A percentile compares a stretch with the other conserved stretches of the same genome.
Evolutionary conservation across 2,797 vertebrate species (phyloP).

Genomic region (Falco berigora): DNA sequence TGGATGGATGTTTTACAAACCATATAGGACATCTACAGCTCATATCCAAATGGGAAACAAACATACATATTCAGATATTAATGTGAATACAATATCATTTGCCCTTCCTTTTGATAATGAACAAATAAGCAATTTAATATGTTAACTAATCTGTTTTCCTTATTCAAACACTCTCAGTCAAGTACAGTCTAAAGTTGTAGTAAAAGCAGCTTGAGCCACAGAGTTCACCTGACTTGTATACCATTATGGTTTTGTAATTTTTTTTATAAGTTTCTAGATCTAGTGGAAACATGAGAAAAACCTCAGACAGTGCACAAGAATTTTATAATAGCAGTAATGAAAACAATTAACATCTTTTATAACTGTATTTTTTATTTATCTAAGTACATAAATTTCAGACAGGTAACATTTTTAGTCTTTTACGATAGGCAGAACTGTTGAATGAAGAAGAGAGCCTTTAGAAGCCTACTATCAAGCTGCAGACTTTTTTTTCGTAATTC

Average conservation of each 20-base stretch:
- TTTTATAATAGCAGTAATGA: not conserved
- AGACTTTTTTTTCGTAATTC: not conserved
- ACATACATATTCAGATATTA: not conserved
- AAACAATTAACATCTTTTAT: not conserved
- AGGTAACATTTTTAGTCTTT: not conserved
- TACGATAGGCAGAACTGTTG: not conserved
- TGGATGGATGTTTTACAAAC: not conserved
- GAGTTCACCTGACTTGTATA: not conserved
- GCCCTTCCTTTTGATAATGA: not conserved
- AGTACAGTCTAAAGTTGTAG: not conserved
- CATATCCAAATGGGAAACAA: not conserved
- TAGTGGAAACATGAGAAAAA: not conserved
- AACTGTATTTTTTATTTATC: not conserved
- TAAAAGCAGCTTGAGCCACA: not conserved
- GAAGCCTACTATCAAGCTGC: not conserved
- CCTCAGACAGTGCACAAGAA: not conserved
- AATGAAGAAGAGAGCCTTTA: not conserved
- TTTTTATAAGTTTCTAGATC: not conserved
- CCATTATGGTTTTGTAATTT: not conserved
- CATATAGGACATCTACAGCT: not conserved
- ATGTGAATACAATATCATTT: not conserved
- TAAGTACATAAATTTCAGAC: not conserved
- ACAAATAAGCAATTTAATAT: not conserved
- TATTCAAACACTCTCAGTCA: not conserved
- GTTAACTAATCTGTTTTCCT: not conserved